These are phyloP conservation scores for Panthera tigris DNA, from an alignment of 2,113 vertebrate genomes.

Conservation along the genomic window DNA sequence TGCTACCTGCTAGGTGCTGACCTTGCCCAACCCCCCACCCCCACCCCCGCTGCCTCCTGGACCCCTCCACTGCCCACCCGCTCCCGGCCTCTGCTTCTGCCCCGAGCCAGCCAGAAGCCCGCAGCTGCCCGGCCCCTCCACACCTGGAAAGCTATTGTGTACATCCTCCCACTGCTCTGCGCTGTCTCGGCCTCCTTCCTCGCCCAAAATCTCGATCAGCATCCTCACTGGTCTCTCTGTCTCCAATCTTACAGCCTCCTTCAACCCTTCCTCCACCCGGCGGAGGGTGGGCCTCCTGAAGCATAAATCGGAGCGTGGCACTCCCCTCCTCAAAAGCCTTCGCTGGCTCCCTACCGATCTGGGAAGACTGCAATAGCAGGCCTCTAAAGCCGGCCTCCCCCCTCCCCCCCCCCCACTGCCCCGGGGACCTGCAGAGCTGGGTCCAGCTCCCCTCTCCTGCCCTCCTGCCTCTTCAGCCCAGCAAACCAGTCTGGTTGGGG, in stretches of 20 bases:
- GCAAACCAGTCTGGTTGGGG: not conserved
- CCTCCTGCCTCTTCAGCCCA: not conserved
- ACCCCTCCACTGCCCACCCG: accelerated
- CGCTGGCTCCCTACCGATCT: not conserved
- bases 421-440: not conserved
- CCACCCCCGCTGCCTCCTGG: not conserved
- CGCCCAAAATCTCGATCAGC: not conserved
- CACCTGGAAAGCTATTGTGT: not conserved
- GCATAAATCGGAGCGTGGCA: not conserved
- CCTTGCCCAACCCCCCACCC: not conserved
- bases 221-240: not conserved
- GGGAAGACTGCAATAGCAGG: not conserved
- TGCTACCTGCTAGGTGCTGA: not conserved
- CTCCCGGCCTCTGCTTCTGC: not conserved
- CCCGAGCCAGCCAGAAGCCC: not conserved
- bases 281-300: not conserved
- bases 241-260: not conserved
- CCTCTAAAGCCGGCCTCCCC: not conserved
- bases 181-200: not conserved
- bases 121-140: not conserved
- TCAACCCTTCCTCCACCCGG: not conserved
- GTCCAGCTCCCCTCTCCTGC: not conserved
- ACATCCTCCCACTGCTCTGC: not conserved
- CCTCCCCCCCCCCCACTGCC: accelerated
- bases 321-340: not conserved